Percentiles rank a stretch among this genome's conserved stretches.
Conservation (phyloP, 2,797 vertebrate species). For the Aulostomus chinensis region DNA sequence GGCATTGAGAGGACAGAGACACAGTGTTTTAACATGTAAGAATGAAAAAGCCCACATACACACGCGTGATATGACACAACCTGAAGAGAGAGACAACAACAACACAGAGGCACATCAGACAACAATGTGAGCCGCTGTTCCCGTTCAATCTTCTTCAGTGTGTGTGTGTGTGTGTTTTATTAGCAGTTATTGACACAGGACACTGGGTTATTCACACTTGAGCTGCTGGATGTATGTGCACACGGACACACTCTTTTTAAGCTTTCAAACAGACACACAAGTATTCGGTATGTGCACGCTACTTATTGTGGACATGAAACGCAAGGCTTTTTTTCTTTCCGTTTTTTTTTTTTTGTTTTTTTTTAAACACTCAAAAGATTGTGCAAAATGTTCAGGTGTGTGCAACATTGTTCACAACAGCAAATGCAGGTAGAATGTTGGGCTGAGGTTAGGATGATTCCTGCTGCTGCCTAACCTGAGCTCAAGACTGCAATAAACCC, state of each 20-base stretch:
- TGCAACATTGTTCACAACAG: not conserved
- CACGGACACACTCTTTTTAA: constrained; percentile 8
- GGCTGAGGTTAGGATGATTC: constrained; percentile 34
- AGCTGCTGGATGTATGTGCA: constrained; percentile 52
- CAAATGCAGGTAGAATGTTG: constrained; percentile 6
- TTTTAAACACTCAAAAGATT: too few relatives aligned
- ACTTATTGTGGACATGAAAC: not conserved
- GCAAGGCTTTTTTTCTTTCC: constrained; percentile 8
- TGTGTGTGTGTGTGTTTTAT: constrained; percentile 46
- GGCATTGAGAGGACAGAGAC: constrained; percentile 69
- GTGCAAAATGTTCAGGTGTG: not conserved
- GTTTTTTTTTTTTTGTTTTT: not conserved
- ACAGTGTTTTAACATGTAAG: constrained; percentile 77
- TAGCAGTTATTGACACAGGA: constrained; percentile 61
- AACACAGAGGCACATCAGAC: constrained; percentile 80
- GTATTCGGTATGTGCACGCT: constrained; percentile 20
- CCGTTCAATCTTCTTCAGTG: constrained; percentile 57
- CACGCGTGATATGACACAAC: constrained; percentile 88
- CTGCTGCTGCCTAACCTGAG: constrained; percentile 34
- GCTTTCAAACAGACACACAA: constrained; percentile 38
- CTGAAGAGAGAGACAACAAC: constrained; percentile 83
- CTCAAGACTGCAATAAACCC: constrained; percentile 27
- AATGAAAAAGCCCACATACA: constrained; percentile 87
- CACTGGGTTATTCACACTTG: constrained; percentile 51
- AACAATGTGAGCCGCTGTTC: constrained; percentile 69